phyloP scores from a whole-genome alignment of 1,140 invertebrate species.

The Teleopsis dalmanni region DNA sequence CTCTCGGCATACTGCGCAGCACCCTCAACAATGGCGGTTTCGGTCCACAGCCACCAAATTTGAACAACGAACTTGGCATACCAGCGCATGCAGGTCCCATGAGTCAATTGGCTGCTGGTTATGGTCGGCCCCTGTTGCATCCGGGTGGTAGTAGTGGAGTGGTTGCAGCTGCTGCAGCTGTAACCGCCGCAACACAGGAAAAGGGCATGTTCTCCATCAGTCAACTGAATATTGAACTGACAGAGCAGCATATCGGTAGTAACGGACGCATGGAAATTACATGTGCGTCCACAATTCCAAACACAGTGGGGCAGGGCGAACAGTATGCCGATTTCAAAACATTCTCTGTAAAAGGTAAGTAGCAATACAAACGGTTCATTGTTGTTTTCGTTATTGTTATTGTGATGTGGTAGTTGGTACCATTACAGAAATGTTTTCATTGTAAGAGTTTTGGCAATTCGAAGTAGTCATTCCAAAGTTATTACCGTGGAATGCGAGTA shows the following conservation, averaged over 20 bases:
- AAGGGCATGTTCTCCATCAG: slow-evolving; percentile 42
- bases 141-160: slow-evolving; percentile 38
- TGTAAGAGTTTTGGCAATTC: background rate
- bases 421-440: background rate
- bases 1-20: slow-evolving; percentile 34
- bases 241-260: slow-evolving; percentile 53
- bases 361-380: background rate
- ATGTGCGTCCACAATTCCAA: slow-evolving; percentile 65
- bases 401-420: no score
- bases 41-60: slow-evolving; percentile 37
- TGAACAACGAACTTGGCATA: slow-evolving; percentile 39
- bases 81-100: slow-evolving; percentile 37
- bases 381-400: no score
- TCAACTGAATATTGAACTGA: slow-evolving; percentile 52
- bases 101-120: slow-evolving; percentile 37
- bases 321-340: slow-evolving; percentile 62
- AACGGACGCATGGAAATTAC: slow-evolving; percentile 61
- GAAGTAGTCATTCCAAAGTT: no score
- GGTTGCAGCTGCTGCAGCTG: slow-evolving; percentile 35
- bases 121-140: slow-evolving; percentile 38
- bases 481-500: no score
- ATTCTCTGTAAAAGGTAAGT: slow-evolving; percentile 58
- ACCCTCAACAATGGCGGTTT: slow-evolving; percentile 37
- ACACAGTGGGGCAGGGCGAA: slow-evolving; percentile 53
- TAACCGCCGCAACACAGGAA: slow-evolving; percentile 37